A percentile compares a stretch with the other conserved stretches of the same genome.
phyloP scores from a whole-genome alignment of 2,888 invertebrate species.

The Diplazon laetatorius region DNA sequence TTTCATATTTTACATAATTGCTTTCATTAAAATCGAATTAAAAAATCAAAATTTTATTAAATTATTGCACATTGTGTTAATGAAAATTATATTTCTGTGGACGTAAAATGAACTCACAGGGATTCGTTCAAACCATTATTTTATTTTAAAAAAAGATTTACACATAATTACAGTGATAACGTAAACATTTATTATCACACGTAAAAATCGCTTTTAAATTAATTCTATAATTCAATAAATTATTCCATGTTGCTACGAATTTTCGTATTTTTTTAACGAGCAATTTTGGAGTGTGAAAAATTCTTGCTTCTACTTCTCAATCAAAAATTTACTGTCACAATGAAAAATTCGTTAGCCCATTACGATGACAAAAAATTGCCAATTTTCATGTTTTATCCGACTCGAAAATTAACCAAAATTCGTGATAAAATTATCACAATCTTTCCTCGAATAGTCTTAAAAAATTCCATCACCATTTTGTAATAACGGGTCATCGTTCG shows the following conservation, averaged over 20 bases:
- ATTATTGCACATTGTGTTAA: not conserved
- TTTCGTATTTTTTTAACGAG: not conserved
- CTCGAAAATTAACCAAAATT: not conserved
- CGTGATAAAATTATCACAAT: not conserved
- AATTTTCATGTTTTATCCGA: not conserved
- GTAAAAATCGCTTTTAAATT: not conserved
- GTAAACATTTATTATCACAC: not conserved
- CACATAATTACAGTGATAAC: not conserved
- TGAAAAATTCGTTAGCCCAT: slow-evolving; percentile 8
- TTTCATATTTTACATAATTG: not conserved
- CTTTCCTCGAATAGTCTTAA: not conserved
- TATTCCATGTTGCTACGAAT: not conserved
- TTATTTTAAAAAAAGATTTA: not conserved
- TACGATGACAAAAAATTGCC: not conserved
- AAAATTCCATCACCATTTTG: not conserved
- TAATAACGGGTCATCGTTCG: not conserved
- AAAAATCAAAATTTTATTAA: not conserved
- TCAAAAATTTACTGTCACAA: too few species aligned
- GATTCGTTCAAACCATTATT: not conserved
- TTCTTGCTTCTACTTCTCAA: too few species aligned
- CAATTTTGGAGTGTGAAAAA: not conserved
- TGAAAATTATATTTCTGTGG: not conserved
- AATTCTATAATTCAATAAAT: not conserved
- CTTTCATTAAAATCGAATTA: too few species aligned
- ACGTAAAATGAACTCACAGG: not conserved